Conservation (phyloP, 2,888 invertebrate species). For the Laothoe populi region DNA sequence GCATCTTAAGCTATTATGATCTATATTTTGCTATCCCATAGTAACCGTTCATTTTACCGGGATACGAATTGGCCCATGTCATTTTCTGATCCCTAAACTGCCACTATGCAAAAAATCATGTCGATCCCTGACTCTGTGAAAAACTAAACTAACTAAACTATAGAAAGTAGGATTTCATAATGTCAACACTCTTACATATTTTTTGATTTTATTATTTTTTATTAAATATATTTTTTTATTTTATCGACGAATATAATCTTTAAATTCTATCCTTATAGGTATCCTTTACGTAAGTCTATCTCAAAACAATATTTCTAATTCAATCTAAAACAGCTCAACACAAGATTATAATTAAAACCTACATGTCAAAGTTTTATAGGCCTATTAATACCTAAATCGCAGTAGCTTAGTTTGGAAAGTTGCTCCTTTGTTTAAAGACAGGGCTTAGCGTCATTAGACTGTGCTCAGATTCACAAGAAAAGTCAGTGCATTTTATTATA, state of each 20-base stretch:
- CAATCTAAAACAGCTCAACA: background rate
- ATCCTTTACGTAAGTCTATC: background rate
- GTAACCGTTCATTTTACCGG: too few relatives aligned
- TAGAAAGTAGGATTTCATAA: too few relatives aligned
- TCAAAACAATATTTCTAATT: background rate
- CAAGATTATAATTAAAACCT: background rate
- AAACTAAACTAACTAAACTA: too few relatives aligned
- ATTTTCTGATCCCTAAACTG: too few relatives aligned
- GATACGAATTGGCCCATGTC: too few relatives aligned
- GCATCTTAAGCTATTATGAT: background rate
- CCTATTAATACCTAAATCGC: background rate
- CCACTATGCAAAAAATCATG: too few relatives aligned
- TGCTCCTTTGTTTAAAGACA: conserved; percentile 2
- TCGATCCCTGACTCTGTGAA: too few relatives aligned
- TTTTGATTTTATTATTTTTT: too few relatives aligned
- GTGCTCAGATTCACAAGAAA: background rate
- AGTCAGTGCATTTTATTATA: conserved; percentile 13
- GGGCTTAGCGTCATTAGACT: background rate
- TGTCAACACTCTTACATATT: too few relatives aligned
- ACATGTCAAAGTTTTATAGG: background rate
- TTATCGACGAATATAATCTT: too few relatives aligned
- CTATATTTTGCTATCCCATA: too few relatives aligned
- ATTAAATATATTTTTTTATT: background rate
- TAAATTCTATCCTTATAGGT: too few relatives aligned
- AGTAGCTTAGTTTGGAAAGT: background rate